A percentile compares a stretch with the other conserved stretches of the same genome.
These are phyloP conservation scores for Hippocampus kuda DNA, from an alignment of 2,797 vertebrate genomes.

Conservation along the genomic window DNA sequence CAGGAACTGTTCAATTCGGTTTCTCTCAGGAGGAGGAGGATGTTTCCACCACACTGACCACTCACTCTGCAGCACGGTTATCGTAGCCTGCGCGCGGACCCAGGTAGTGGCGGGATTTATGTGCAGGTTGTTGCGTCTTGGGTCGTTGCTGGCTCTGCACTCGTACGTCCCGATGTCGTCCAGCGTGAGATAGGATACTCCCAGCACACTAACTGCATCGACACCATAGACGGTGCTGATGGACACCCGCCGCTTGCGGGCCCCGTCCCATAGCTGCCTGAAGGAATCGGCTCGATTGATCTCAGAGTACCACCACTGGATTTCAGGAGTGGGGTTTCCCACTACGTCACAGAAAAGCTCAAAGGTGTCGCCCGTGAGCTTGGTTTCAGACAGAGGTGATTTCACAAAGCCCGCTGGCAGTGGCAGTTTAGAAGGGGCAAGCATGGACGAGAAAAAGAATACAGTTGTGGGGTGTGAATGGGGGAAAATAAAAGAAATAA, in stretches of 20 bases:
- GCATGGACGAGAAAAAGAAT: constrained; percentile 20
- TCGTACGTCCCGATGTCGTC: constrained; percentile 94
- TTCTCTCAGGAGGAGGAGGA: constrained; percentile 11
- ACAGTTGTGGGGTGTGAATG: constrained; percentile 15
- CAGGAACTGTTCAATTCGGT: constrained; percentile 12
- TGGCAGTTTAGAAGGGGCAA: constrained; percentile 16
- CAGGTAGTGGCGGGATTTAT: constrained; percentile 91
- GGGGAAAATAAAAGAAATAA: constrained; percentile 29
- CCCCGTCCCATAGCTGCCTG: constrained; percentile 90
- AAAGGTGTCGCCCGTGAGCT: constrained; percentile 91
- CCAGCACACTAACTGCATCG: constrained; percentile 85
- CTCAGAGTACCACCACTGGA: constrained; percentile 99
- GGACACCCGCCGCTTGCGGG: constrained; percentile 81
- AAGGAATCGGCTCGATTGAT: constrained; percentile 91
- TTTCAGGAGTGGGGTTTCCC: constrained; percentile 90
- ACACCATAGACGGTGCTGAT: constrained; percentile 85
- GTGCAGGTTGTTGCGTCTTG: constrained; percentile 86
- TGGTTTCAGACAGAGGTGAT: constrained; percentile 94
- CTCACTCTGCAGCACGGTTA: constrained; percentile 97
- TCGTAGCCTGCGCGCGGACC: constrained; percentile 95
- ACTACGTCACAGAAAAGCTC: constrained; percentile 96
- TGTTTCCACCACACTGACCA: constrained; percentile 54
- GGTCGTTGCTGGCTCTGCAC: constrained; percentile 97
- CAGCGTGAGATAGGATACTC: constrained; percentile 76
- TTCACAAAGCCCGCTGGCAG: constrained; percentile 91